Evolutionary conservation across 2,113 vertebrate species (phyloP).

Genomic region (Nansenia antarctica): DNA sequence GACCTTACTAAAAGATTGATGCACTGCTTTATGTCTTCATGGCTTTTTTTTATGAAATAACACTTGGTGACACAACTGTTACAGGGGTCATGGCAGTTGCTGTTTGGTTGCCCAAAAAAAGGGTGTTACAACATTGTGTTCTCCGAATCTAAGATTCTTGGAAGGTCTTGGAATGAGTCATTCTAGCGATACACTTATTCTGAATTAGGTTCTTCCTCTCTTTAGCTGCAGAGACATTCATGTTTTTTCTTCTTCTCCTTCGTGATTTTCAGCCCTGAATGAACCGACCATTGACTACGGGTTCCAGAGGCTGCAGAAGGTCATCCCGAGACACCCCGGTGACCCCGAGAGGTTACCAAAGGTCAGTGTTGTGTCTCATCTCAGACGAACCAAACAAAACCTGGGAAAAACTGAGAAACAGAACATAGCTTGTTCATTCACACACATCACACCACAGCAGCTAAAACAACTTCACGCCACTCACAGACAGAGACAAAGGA

Average conservation of each 20-base stretch:
- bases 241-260: no score
- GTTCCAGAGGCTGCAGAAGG: constrained; percentile 99
- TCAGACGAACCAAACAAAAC: not conserved
- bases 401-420: not conserved
- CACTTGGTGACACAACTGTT: constrained; percentile 64
- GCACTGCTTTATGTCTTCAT: constrained; percentile 87
- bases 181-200: no score
- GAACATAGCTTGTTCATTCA: no score
- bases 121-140: no score
- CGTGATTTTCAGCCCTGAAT: constrained; percentile 90
- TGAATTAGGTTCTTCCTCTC: constrained; percentile 45
- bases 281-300: constrained; percentile 99
- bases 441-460: not conserved
- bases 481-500: constrained; percentile 43
- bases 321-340: constrained; percentile 98
- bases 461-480: not conserved
- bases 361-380: constrained; percentile 79
- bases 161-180: no score
- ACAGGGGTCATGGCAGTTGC: constrained; percentile 48
- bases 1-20: constrained; percentile 85
- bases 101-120: no score
- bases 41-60: constrained; percentile 81
- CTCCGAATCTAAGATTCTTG: no score
- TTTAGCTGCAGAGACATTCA: no score
- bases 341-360: constrained; percentile 99